Conservation (phyloP, 2,888 invertebrate species). For the Azorinus chamasolen region DNA sequence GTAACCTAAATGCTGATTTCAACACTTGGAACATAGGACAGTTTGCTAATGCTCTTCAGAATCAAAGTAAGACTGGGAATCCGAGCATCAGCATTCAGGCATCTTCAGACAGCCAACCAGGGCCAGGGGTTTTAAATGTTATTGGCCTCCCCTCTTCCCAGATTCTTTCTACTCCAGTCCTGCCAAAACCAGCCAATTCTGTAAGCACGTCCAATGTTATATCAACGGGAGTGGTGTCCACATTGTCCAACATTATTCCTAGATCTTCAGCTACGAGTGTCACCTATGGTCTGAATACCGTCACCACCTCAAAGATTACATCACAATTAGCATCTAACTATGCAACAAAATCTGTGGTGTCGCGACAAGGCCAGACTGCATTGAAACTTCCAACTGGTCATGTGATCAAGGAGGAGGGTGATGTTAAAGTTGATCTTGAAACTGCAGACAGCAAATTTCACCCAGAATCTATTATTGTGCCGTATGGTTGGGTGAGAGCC, state of each 20-base stretch:
- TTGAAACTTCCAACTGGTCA: background rate
- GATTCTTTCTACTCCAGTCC: background rate
- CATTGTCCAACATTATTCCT: conserved; percentile 30
- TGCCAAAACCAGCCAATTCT: conserved; percentile 15
- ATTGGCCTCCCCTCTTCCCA: background rate
- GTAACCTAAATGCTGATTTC: conserved; percentile 44
- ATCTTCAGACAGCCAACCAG: too few relatives aligned
- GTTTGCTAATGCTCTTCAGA: background rate
- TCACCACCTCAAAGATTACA: conserved; percentile 35
- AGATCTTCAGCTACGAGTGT: conserved; percentile 24
- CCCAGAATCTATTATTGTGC: conserved; percentile 88
- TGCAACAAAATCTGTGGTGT: background rate
- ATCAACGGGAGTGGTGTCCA: conserved; percentile 28
- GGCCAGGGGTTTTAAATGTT: too few relatives aligned
- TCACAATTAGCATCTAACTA: conserved; percentile 6
- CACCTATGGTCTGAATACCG: conserved; percentile 29
- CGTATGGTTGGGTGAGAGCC: conserved; percentile 93
- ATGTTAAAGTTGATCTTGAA: conserved; percentile 8
- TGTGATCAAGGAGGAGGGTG: conserved; percentile 17
- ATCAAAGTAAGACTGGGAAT: too few relatives aligned
- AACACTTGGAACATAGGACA: conserved; percentile 51
- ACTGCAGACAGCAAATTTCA: conserved; percentile 4
- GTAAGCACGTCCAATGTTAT: conserved; percentile 28
- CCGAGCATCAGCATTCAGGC: too few relatives aligned
- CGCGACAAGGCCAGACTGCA: background rate